Base-by-base conservation (phyloP, 1,140 invertebrate species). In the Pachyrhynchus sulphureomaculatus region DNA sequence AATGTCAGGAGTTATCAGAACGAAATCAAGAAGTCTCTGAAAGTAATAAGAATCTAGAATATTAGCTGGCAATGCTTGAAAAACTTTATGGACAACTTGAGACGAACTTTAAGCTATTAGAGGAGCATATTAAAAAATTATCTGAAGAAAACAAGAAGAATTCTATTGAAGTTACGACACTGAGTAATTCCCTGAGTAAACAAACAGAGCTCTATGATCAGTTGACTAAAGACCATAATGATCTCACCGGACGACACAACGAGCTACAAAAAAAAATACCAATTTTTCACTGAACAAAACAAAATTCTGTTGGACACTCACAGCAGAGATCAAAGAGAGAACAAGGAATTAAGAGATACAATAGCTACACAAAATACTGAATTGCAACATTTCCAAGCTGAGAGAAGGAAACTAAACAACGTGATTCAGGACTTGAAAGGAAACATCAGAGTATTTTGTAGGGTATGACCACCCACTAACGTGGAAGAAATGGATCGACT, bases 401-500 rank as follows among this genome's bases (percentile, higher is more conserved):
- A 60, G 47, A 36, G 18, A 47, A 9, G 17, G 53, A 15, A 18
- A 15, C 53, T 81, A 1, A 79, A 82, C 33, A 81, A 82, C 58
- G 63, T 63, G 0, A 78, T 81, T 52, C 81, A 82, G 68, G 80
- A 82, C 68, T 54, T 82, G 53, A 81, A 84, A 70, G 88, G 88
- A 9, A 68, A 88, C 62, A 90, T 90, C 20, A 74, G 88, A 48
- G 88, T 90, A 0, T 88, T 88, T 61, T 89, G 87, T 66, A 78
- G 88, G 49, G 81, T 90, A 2, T 77, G 88, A 37, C 88, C 88
- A 1, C 44, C 68, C 0, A 39, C 65, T 13, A 33, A 60, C 12
- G 73, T 68, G 23, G 79, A 80, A 68, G 18, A 60, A 42, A 10
- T 54, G 2, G 65, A 72, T 15, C 75, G 73, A 66, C 60, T 64